Conservation (phyloP, 2,888 invertebrate genomes). For the Mimumesa dahlbomi region DNA sequence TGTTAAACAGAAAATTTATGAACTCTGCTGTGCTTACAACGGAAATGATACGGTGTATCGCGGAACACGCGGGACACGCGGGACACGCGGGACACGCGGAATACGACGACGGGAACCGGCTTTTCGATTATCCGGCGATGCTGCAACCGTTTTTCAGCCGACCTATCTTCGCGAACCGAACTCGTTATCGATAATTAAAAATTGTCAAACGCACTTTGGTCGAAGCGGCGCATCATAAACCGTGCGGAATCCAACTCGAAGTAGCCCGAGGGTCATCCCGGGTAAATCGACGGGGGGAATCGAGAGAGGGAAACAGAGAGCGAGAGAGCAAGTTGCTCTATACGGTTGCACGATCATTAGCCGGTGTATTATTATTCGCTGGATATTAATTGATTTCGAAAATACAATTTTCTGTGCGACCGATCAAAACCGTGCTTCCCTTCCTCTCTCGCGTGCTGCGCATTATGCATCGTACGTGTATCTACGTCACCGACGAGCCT, state of each 20-base stretch:
- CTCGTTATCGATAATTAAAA: constrained; percentile 77
- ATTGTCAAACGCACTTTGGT: constrained; percentile 77
- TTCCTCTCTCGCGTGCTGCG: too few species aligned
- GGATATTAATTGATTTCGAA: constrained; percentile 79
- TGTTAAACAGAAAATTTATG: constrained; percentile 38
- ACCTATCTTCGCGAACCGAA: constrained; percentile 55
- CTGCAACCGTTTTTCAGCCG: constrained; percentile 45
- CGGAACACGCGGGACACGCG: too few species aligned
- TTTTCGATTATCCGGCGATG: constrained; percentile 55
- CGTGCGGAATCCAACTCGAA: constrained; percentile 64
- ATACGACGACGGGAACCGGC: constrained; percentile 21
- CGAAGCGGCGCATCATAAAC: constrained; percentile 58
- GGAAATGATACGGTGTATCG: constrained; percentile 33
- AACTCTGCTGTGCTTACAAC: constrained; percentile 38
- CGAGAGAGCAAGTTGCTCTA: constrained; percentile 27
- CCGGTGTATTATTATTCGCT: constrained; percentile 76
- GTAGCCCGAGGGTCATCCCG: constrained; percentile 69
- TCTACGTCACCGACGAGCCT: too few species aligned
- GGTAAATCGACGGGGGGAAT: constrained; percentile 54
- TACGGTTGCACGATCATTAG: constrained; percentile 72
- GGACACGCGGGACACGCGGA: too few species aligned
- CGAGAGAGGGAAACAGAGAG: constrained; percentile 21
- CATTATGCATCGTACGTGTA: too few species aligned
- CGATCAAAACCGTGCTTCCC: constrained; percentile 74
- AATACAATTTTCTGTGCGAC: constrained; percentile 79